A percentile compares a stretch with the other conserved stretches of the same genome.
These are phyloP conservation scores for Lagenorhynchus albirostris DNA, from an alignment of 2,113 vertebrate species.

Conservation along the genomic window DNA sequence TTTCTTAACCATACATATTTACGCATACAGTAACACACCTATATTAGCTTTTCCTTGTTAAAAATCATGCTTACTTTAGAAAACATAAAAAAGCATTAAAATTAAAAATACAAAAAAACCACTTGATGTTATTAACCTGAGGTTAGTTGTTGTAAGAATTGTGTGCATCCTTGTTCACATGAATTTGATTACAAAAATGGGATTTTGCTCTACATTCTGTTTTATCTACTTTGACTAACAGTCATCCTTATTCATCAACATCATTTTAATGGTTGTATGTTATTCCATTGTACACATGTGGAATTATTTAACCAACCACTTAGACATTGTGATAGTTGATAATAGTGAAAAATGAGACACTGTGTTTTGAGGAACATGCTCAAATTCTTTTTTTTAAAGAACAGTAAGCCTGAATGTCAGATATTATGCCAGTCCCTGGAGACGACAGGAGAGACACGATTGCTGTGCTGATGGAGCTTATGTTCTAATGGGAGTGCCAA, in stretches of 20 bases:
- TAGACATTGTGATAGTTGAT: neutral
- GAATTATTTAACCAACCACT: neutral
- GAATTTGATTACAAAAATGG: neutral
- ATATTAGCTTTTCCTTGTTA: neutral
- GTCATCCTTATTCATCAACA: neutral
- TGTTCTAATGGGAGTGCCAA: neutral
- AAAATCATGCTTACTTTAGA: neutral
- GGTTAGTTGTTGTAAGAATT: neutral
- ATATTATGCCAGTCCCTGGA: neutral
- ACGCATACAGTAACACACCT: neutral
- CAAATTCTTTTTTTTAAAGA: neutral
- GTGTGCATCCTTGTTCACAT: neutral
- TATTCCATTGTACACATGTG: neutral
- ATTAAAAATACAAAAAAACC: neutral
- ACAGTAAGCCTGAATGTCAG: neutral
- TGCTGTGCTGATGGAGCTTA: neutral
- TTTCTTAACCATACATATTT: neutral
- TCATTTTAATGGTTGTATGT: neutral
- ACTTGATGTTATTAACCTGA: neutral
- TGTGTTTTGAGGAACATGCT: neutral
- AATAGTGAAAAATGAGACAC: neutral
- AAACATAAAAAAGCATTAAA: neutral
- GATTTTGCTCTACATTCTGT: neutral
- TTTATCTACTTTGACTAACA: neutral
- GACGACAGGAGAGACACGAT: neutral